Evolutionary conservation across 2,113 vertebrate species (phyloP), one percentile per base, ranked within the genome.

Genomic region (Syngnathus floridae): DNA sequence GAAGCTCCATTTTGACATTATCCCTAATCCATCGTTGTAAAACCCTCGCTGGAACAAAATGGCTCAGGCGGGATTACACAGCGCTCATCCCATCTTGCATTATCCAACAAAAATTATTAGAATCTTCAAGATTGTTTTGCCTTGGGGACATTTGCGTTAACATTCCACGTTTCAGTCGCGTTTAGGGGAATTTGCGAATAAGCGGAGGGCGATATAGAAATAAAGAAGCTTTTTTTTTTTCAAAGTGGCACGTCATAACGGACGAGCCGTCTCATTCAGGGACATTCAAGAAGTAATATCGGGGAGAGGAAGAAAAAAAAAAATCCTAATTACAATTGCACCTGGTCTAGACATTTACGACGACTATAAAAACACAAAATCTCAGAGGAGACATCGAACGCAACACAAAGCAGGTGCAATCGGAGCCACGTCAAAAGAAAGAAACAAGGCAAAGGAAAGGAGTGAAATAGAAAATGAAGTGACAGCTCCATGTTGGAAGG

Each of bases 341-440:
- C 81, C 70, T 75, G 65, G 65, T 66, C 54, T 31, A 76, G 69
- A 82, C 81, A 86, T 77, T 79, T 64, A 75, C 72, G 83, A 86
- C 70, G 17, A 41, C 10, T 46, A 82, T 67, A 70, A 70, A 80
- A 82, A 74, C 62, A 75, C 65, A 72, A 61, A 67, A 80, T 82
- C 64, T 74, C 70, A 80, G 76, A 36, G 65, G 76, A 79, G 73
- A 88, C 72, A 78, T 70, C 75, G 71, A 84, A 81, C 64, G 75
- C 77, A 89, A 87, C 71, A 86, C 72, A 70, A 80, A 76, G 66
- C 82, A 79, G 82, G 67, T 72, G 70, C 71, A 84, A 83, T 79
- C 76, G 78, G 84, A 85, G 85, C 82, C 86, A 87, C 84, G 82
- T 75, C 85, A 87, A 83, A 84, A 69, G 73, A 56, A 74, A 69